Evolutionary conservation across 1,140 invertebrate species (phyloP).

Genomic region (Acromyrmex heyeri): DNA sequence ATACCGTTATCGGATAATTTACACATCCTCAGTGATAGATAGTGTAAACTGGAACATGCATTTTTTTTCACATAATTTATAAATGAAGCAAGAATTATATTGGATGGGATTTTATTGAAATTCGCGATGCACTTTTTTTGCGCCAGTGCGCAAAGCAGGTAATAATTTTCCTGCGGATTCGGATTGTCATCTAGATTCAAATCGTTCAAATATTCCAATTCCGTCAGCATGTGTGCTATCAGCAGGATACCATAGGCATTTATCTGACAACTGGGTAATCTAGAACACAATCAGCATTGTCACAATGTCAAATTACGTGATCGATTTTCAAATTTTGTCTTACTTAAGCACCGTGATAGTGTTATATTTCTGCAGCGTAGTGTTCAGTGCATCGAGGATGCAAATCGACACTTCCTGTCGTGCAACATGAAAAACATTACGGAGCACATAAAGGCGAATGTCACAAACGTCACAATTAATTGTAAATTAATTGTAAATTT

Average conservation of each 20-base stretch:
- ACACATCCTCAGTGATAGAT: conserved; percentile 77
- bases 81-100: too few species aligned
- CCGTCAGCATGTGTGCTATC: conserved; percentile 72
- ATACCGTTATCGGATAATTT: conserved; percentile 74
- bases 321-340: not conserved
- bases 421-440: conserved; percentile 19
- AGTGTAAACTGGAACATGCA: conserved; percentile 60
- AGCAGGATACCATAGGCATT: conserved; percentile 73
- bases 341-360: conserved; percentile 72
- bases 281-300: conserved; percentile 1
- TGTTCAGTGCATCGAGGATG: conserved; percentile 65
- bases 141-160: conserved; percentile 66
- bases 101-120: too few species aligned
- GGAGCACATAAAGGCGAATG: not conserved
- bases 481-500: not conserved
- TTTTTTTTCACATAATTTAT: not conserved
- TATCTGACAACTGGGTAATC: conserved; percentile 78
- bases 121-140: conserved; percentile 53
- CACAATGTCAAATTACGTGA: not conserved
- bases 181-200: conserved; percentile 80
- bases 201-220: conserved; percentile 68
- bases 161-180: conserved; percentile 71
- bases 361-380: conserved; percentile 66
- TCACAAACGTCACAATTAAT: not conserved
- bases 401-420: conserved; percentile 65